These are phyloP conservation scores for Macrochelys suwanniensis DNA, from an alignment of 2,797 vertebrate species.

Conservation along the genomic window DNA sequence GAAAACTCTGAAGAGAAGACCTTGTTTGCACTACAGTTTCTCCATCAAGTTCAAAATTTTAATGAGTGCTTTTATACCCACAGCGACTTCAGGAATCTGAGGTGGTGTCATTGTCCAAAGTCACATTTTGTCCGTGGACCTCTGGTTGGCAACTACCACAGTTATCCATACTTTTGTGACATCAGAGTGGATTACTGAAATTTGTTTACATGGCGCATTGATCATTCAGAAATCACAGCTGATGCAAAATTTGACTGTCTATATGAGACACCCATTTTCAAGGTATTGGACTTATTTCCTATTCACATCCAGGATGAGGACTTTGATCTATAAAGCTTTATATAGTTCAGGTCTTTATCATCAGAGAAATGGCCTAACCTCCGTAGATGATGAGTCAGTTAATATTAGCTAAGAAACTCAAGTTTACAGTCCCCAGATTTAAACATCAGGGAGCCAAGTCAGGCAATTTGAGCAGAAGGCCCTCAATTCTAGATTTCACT, in stretches of 20 bases:
- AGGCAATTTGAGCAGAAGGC: not conserved
- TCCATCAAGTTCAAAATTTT: too few species aligned
- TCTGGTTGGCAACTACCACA: fast-evolving
- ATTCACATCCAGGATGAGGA: fast-evolving
- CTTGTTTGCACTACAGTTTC: too few species aligned
- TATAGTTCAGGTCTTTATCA: fast-evolving
- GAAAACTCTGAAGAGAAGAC: too few species aligned
- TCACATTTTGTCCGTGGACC: fast-evolving
- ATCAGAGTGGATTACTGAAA: fast-evolving
- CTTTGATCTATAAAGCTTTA: fast-evolving
- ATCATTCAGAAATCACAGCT: fast-evolving
- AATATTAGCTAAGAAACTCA: fast-evolving
- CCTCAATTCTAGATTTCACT: not conserved
- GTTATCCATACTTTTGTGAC: not conserved
- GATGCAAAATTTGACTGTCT: fast-evolving
- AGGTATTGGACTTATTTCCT: not conserved
- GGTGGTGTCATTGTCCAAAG: not conserved
- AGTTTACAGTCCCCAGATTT: not conserved
- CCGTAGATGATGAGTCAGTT: fast-evolving
- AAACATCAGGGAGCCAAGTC: fast-evolving
- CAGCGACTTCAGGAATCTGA: not conserved
- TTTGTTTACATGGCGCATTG: fast-evolving
- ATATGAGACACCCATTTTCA: too few species aligned
- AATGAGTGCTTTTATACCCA: too few species aligned
- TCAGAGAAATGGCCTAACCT: fast-evolving